Conservation (phyloP, 2,888 invertebrate genomes). For the Drosophila sordidapex region DNA sequence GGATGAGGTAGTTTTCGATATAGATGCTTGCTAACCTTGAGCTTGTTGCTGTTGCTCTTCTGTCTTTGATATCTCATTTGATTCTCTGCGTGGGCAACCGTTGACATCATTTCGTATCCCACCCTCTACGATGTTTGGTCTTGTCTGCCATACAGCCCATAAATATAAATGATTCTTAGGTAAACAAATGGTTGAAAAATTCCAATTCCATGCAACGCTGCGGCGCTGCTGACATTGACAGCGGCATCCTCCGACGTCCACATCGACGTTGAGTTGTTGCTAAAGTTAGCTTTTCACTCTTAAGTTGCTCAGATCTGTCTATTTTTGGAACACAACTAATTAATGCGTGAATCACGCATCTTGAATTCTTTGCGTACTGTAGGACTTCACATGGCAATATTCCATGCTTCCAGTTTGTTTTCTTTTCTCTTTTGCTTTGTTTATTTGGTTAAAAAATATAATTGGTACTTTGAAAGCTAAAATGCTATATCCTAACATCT, state of each 20-base stretch:
- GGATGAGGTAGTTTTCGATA: slow-evolving; percentile 80
- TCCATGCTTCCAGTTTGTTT: slow-evolving; percentile 24
- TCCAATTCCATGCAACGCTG: slow-evolving; percentile 52
- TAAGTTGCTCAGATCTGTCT: slow-evolving; percentile 37
- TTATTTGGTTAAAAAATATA: slow-evolving; percentile 18
- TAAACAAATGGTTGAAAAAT: slow-evolving; percentile 45
- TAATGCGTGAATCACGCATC: slow-evolving; percentile 57
- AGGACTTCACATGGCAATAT: slow-evolving; percentile 34
- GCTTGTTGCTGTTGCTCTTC: slow-evolving; percentile 26
- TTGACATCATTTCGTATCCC: slow-evolving; percentile 48
- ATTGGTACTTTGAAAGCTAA: slow-evolving; percentile 17
- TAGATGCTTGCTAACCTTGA: slow-evolving; percentile 53
- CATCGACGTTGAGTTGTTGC: slow-evolving; percentile 14
- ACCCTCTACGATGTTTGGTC: neutral
- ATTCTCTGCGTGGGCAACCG: slow-evolving; percentile 25
- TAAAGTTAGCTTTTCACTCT: slow-evolving; percentile 47
- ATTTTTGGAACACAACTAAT: slow-evolving; percentile 54
- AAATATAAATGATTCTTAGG: slow-evolving; percentile 29
- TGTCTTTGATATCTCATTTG: slow-evolving; percentile 11
- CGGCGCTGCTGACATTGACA: slow-evolving; percentile 64
- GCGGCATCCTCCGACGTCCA: slow-evolving; percentile 49
- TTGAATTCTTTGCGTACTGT: slow-evolving; percentile 48
- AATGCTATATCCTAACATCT: neutral
- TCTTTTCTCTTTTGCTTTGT: slow-evolving; percentile 1
- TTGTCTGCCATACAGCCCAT: slow-evolving; percentile 15